Evolutionary conservation across 2,797 vertebrate genomes (phyloP).

Genomic region (Muraenolepis orangiensis): DNA sequence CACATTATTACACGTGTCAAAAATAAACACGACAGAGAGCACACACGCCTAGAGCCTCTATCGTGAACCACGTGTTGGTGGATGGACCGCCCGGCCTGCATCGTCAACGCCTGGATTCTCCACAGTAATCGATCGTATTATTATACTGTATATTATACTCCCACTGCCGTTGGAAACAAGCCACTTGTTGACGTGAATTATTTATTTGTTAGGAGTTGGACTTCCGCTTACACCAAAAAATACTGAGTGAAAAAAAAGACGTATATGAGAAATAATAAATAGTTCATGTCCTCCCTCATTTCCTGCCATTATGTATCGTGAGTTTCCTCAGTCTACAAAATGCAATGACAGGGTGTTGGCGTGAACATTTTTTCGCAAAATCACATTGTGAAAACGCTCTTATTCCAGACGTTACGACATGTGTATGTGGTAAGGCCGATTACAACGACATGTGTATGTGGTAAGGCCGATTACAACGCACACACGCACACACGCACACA

Average conservation of each 20-base stretch:
- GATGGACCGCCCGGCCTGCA: too few species aligned
- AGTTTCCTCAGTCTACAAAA: constrained; percentile 29
- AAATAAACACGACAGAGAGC: constrained; percentile 6
- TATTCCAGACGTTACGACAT: neutral
- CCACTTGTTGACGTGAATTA: constrained; percentile 36
- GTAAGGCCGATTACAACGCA: neutral
- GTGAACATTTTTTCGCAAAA: constrained; percentile 19
- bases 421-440: neutral
- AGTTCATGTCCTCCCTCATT: constrained; percentile 29
- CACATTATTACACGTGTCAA: neutral
- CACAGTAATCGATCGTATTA: neutral
- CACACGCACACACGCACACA: constrained; percentile 12
- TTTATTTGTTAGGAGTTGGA: constrained; percentile 33
- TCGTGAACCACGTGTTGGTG: neutral
- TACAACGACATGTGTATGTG: neutral
- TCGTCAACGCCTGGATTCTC: constrained; percentile 9
- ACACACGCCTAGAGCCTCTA: neutral
- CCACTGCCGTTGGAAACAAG: constrained; percentile 10
- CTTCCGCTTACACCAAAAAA: constrained; percentile 32
- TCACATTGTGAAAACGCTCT: constrained; percentile 10
- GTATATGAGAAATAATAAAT: constrained; percentile 11
- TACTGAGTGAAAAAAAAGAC: constrained; percentile 1
- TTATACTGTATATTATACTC: neutral
- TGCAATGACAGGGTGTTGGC: constrained; percentile 32
- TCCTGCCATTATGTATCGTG: constrained; percentile 42